These are phyloP conservation scores for Bombus ignitus DNA, from an alignment of 1,140 invertebrate species.

Conservation along the genomic window DNA sequence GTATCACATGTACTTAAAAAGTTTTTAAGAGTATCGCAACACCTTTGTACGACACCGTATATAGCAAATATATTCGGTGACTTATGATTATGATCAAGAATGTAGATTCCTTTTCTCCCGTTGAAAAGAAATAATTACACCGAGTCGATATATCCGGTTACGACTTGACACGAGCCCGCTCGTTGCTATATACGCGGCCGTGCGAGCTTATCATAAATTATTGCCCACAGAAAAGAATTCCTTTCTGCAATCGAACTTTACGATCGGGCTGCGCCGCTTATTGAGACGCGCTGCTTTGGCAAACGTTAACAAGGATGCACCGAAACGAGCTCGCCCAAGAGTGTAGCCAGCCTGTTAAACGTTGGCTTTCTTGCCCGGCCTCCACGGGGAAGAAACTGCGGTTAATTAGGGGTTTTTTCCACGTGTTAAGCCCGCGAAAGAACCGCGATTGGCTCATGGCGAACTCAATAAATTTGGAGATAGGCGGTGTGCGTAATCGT, in stretches of 20 bases:
- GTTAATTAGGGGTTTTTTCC: slow-evolving; percentile 39
- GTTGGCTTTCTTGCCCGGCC: neutral
- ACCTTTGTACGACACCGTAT: no score
- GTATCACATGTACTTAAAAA: no score
- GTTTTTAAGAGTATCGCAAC: no score
- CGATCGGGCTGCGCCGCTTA: slow-evolving; percentile 43
- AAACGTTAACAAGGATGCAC: slow-evolving; percentile 43
- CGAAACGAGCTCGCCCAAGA: neutral
- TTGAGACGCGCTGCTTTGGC: slow-evolving; percentile 48
- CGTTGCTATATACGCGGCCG: slow-evolving; percentile 1
- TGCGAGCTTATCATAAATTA: slow-evolving; percentile 52
- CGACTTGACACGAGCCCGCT: slow-evolving; percentile 23
- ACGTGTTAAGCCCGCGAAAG: neutral
- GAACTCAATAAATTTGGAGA: slow-evolving; percentile 3
- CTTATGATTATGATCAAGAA: neutral
- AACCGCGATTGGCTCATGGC: neutral
- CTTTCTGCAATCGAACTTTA: slow-evolving; percentile 52
- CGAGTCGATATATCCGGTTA: slow-evolving; percentile 40
- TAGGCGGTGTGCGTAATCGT: neutral
- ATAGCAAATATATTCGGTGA: neutral
- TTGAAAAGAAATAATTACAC: slow-evolving; percentile 53
- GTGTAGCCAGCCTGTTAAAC: slow-evolving; percentile 5
- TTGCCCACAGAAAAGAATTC: slow-evolving; percentile 35
- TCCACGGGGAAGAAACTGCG: no score
- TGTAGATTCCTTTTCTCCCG: neutral